Conservation (phyloP, 2,113 vertebrate species). For the human (Homo sapiens) region GRCh38 chr12:42306501-42307000, state of each 20-base stretch:
- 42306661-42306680: neutral
- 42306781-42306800: neutral
- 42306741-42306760: neutral
- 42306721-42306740: neutral
- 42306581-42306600: neutral
- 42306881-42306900: neutral
- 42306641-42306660: neutral
- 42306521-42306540: neutral
- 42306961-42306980: neutral
- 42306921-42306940: constrained; percentile 6
- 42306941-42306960: neutral
- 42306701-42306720: neutral
- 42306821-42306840: neutral
- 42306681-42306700: neutral
- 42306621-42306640: neutral
- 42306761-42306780: neutral
- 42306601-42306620: neutral
- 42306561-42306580: neutral
- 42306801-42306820: neutral
- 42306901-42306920: neutral
- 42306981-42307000: neutral
- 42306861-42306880: constrained; percentile 5
- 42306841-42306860: neutral
- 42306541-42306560: neutral
- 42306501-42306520: neutral